Base-by-base conservation (phyloP, 2,113 vertebrate genomes). In the Microtus pennsylvanicus region DNA sequence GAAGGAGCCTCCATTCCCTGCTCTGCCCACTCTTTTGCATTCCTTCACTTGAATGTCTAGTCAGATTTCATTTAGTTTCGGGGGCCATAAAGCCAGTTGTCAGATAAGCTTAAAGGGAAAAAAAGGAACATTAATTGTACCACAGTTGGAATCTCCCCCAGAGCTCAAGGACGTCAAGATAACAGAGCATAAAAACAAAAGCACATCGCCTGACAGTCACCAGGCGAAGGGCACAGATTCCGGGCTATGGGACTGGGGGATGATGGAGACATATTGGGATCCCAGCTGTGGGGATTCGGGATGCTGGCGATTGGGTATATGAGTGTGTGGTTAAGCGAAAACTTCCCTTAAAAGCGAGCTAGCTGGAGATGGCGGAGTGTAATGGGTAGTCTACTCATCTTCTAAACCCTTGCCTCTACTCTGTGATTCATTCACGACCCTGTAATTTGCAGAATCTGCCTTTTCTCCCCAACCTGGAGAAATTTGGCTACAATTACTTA, bases 101-200 rank as follows among this genome's bases (percentile, higher is more conserved):
- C 76, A 94, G 76, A 96, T 97, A 96, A 94, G 74, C 83, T 97
- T 87, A 81, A 80, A 63, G 2, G 55, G 89, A 76, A 74, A 35
- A 35, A 89, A 69, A 76, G 17, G 50, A n/a, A 90, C 94, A 86
- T 94, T 95, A 92, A 92, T 72, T 86, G 38, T 91, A 78, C 42
- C 21, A 38, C 65, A 91, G 33, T 61, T 89, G 74, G 77, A 72
- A 26, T 96, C 55, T 96, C 70, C 91, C n/a, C 26, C n/a, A 85
- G 80, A 91, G 90, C 24, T 75, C 82, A 89, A 93, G 80, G 14
- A 33, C 38, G 24, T 77, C 81, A 96, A 58, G n/a, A 87, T 77
- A 90, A 82, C 61, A n/a, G 91, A 67, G 65, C 35, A 24, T 21
- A 47, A 69, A 94, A 96, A 94, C 58, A 92, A 92, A 97, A 95